Base-by-base conservation (phyloP, 2,888 invertebrate genomes). In the Calliopum simillimum region DNA sequence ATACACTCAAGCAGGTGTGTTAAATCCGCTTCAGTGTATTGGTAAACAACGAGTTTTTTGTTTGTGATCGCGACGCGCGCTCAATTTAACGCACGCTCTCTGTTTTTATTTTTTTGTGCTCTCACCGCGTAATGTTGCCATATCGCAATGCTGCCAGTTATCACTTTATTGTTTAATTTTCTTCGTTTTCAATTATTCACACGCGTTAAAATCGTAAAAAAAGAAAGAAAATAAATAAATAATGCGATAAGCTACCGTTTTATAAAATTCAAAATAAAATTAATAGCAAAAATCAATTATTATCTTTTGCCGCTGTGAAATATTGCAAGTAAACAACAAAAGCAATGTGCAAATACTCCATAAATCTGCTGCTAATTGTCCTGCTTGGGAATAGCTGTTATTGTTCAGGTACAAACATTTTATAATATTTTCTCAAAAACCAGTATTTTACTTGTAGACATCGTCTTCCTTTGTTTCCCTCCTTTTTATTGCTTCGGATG, bases 1-100 rank as follows among this genome's bases (percentile, higher is more conserved):
- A 33, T 44, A 46, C 47, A 67, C 67, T 67, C 67, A 67, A 58
- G 66, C 66, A 67, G 67, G 67, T 67, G 67, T 67, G 67, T 41
- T 58, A 53, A 43, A 53, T n/a, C n/a, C 11, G 14, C 46, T 14
- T 46, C 21, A 46, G 13, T 23, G 61, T 23, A 19, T 51, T 51
- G 51, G 51, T 51, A 51, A n/a, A n/a, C n/a, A n/a, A 51, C 51
- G 19, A 21, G 51, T 51, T 51, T 51, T 21, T 14, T 51, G 51
- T 51, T 51, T 21, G 51, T 51, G 51, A 51, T 19, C 51, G 51
- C 19, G 51, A 1, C 4, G 19, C n/a, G 51, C 51, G 16, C 51
- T 51, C 51, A 21, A 16, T 51, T 21, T n/a, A 3, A 19, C 19
- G 12, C 58, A 33, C 49, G 67, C 46, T 59, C 67, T 16, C 59